Evolutionary conservation across 1,140 invertebrate genomes (phyloP).

Genomic region (Calephelis virginiensis): DNA sequence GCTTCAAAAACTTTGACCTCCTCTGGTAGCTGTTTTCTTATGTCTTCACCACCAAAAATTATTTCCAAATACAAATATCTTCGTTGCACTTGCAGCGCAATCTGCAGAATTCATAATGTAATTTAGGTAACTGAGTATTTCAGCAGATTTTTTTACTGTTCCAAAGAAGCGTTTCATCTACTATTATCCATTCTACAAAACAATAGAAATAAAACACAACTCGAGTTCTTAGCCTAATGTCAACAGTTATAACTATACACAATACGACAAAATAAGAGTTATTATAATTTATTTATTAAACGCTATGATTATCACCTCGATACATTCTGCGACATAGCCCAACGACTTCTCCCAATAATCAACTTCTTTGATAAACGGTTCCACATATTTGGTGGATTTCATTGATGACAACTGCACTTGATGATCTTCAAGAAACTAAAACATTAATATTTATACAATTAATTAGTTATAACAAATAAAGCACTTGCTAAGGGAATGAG

Average conservation of each 20-base stretch:
- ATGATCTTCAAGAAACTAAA: conserved; percentile 84
- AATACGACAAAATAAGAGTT: too few species aligned
- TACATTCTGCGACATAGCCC: conserved; percentile 86
- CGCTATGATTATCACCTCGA: conserved; percentile 78
- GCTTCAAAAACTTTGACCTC: conserved; percentile 88
- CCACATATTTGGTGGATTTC: conserved; percentile 92
- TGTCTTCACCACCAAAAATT: conserved; percentile 91
- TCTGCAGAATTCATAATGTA: conserved; percentile 41
- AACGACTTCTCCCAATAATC: conserved; percentile 91
- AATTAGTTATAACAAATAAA: too few species aligned
- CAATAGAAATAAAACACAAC: too few species aligned
- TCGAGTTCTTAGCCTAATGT: too few species aligned
- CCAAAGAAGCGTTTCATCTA: not conserved
- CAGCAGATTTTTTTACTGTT: not conserved
- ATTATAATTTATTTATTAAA: too few species aligned
- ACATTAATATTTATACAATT: not conserved
- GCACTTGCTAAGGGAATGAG: too few species aligned
- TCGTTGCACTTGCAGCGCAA: conserved; percentile 86
- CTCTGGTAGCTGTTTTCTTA: conserved; percentile 88
- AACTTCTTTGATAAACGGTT: conserved; percentile 88
- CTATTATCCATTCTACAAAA: too few species aligned
- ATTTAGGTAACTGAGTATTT: not conserved
- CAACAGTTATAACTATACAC: too few species aligned
- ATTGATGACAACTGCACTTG: conserved; percentile 87
- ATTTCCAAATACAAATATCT: conserved; percentile 91